Conservation (phyloP, 37 sponge, comb jelly and placozoan species). For the Beroe ovata region DNA sequence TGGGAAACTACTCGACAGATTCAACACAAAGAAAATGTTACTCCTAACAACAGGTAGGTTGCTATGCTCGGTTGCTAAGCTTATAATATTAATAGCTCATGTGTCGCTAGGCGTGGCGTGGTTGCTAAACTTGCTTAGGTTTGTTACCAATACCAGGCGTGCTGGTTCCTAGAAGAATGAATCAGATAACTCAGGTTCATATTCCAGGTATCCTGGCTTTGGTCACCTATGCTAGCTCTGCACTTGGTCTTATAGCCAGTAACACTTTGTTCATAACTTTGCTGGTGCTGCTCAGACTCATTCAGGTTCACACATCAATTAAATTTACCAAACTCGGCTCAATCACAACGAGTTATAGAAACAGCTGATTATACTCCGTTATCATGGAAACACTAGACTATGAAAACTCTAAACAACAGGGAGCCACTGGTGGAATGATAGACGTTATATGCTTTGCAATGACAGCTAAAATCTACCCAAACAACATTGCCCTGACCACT, state of each 20-base stretch:
- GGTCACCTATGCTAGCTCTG: neutral
- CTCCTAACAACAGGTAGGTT: slow-evolving; percentile 37
- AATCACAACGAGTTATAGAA: no score
- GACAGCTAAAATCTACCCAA: slow-evolving; percentile 59
- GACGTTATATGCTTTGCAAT: slow-evolving; percentile 36
- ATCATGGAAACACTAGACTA: no score
- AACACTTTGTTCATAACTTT: neutral
- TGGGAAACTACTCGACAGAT: slow-evolving; percentile 48
- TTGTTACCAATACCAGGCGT: neutral
- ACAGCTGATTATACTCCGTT: no score
- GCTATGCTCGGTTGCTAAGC: neutral
- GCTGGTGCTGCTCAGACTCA: slow-evolving; percentile 19
- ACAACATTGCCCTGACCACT: slow-evolving; percentile 61
- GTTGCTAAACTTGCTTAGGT: neutral
- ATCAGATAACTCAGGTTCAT: no score
- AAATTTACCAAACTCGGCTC: no score
- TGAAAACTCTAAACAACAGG: no score
- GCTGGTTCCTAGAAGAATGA: no score
- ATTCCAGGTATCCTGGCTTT: slow-evolving; percentile 12
- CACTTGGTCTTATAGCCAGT: neutral
- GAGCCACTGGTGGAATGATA: slow-evolving; percentile 20
- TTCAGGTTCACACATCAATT: slow-evolving; percentile 26
- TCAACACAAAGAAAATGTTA: slow-evolving; percentile 1
- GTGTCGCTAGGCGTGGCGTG: neutral
- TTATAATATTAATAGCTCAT: neutral